Evolutionary conservation across 2,113 vertebrate genomes (phyloP), one percentile per base, ranked within the genome.

Genomic region (Sceloporus undulatus): DNA sequence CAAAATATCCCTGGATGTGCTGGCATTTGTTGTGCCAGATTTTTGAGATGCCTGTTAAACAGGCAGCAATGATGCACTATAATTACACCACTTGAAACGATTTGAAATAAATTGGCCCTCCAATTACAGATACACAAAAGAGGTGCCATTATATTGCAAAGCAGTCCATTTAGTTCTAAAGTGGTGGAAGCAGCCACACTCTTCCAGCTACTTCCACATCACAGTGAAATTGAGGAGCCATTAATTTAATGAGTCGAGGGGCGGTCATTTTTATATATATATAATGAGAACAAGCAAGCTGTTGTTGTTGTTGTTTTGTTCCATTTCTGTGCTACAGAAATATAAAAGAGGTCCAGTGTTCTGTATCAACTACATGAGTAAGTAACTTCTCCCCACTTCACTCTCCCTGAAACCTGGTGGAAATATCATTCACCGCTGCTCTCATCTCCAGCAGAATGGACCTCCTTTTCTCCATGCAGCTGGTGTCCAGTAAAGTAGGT

Each of bases 81-180:
- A 97, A 98, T 97, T 97, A 97, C 94, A 95, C 94, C 96, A 95
- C 95, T 96, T 93, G 95, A 96, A 97, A 96, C 96, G 95, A 97
- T 97, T 97, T 96, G 95, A 96, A 97, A 97, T 96, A 97, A 97
- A 97, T 97, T 97, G 97, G 93, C 92, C 94, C 93, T 97, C 92
- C 95, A 96, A 96, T 97, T 97, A 97, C 87, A 94, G 96, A 97
- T 96, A 96, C 93, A 95, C 88, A 96, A 95, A 95, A 96, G 94
- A 95, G 87, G 88, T 48, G 81, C 92, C 93, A 94, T 94, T 96
- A 96, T 95, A 97, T 97, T 96, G 59, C 96, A 92, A 96, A 92
- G 94, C 95, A 95, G 93, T 95, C 95, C 94, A 97, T 97, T 97
- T 97, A 97, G 97, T 97, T 96, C 95, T 95, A 93, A 97, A 97